Evolutionary conservation across 2,888 invertebrate species (phyloP).

Genomic region (Gryllus longicercus): DNA sequence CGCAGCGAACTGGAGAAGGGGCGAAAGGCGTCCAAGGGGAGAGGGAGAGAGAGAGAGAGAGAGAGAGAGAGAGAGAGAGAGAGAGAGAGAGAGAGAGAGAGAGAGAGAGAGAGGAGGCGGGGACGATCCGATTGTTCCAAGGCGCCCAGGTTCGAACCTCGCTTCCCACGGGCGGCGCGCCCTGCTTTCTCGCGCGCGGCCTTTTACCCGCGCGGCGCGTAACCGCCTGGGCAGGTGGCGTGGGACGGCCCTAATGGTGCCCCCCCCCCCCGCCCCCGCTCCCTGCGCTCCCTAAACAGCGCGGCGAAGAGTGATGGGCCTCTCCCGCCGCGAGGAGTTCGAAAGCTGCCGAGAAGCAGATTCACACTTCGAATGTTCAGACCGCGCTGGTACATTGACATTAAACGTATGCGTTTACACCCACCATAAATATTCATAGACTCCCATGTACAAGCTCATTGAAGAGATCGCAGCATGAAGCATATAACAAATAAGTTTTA

Average conservation of each 20-base stretch:
- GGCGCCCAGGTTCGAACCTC: not conserved
- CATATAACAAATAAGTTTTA: too few relatives aligned
- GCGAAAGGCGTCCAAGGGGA: not conserved
- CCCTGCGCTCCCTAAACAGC: not conserved
- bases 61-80: not conserved
- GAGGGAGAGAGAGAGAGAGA: not conserved
- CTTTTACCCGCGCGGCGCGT: not conserved
- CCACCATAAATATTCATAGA: too few relatives aligned
- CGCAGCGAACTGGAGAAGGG: not conserved
- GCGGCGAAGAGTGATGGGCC: not conserved
- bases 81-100: not conserved
- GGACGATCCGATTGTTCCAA: not conserved
- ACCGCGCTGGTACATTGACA: too few relatives aligned
- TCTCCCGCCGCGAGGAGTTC: not conserved
- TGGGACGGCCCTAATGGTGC: conserved; percentile 1
- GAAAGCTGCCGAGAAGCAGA: too few relatives aligned
- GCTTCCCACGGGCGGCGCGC: too few relatives aligned
- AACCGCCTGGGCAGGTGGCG: not conserved
- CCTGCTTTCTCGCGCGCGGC: too few relatives aligned
- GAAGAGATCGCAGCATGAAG: too few relatives aligned
- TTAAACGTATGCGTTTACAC: too few relatives aligned
- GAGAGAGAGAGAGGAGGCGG: not conserved
- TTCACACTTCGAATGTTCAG: too few relatives aligned
- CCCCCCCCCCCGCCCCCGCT: not conserved
- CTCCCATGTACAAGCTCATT: too few relatives aligned